A percentile compares a stretch with the other conserved stretches of the same genome.
Evolutionary conservation across 2,888 invertebrate species (phyloP).

Genomic region (Acleris cristana): DNA sequence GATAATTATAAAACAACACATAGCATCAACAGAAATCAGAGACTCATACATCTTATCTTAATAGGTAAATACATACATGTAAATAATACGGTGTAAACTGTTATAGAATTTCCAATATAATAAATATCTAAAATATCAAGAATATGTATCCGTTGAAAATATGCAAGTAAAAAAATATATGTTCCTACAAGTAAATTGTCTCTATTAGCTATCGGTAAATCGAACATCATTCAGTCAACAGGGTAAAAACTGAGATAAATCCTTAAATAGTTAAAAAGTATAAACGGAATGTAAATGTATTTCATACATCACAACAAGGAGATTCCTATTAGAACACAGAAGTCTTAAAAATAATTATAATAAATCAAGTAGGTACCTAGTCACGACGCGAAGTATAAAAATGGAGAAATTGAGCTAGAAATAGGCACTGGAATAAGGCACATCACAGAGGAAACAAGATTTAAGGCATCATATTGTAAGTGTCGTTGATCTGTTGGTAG

Average conservation of each 20-base stretch:
- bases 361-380: constrained; percentile 33
- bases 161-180: no score
- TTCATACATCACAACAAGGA: constrained; percentile 56
- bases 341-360: constrained; percentile 42
- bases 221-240: constrained; percentile 20
- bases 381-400: background rate
- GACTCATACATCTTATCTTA: background rate
- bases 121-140: background rate
- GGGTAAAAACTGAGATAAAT: constrained; percentile 22
- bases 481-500: constrained; percentile 66
- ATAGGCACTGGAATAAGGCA: constrained; percentile 57
- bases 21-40: background rate
- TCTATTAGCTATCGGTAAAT: background rate
- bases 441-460: constrained; percentile 45
- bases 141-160: no score
- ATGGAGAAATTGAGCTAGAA: constrained; percentile 31
- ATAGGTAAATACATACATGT: background rate
- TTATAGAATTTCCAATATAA: background rate
- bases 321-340: constrained; percentile 40
- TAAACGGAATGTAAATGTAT: constrained; percentile 60
- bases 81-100: constrained; percentile 1
- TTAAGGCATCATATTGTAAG: constrained; percentile 56
- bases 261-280: constrained; percentile 21
- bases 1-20: background rate
- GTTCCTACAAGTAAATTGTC: no score